Base-by-base conservation (phyloP, 2,797 vertebrate genomes). In the Phrynocephalus guinanensis region DNA sequence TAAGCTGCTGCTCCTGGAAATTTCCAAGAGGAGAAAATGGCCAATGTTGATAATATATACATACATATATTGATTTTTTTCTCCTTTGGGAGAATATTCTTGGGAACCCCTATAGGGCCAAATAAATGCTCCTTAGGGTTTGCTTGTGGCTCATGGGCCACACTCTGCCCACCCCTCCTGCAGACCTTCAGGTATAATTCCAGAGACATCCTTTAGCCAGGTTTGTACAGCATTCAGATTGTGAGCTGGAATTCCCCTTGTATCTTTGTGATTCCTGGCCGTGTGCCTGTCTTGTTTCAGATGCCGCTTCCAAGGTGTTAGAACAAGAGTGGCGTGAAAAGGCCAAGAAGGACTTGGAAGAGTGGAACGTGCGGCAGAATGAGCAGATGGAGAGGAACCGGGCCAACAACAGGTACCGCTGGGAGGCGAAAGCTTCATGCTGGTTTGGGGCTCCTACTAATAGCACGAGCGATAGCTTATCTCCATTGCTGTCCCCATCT, bases 311-410 rank as follows among this genome's bases (percentile, higher is more conserved):
- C 0, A 99, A 98, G 95, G 97, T 97, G 63, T 98, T 98, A 1
- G 99, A 99, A 93, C 97, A 96, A 30, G 98, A 99, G 79, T 99
- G 98, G 99, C 97, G 97, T 92, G 98, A 99, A 91, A 99, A 98
- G 93, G 99, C 99, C 89, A 99, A 97, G 93, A 99, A 98, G 93
- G 99, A 99, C 94, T 97, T 99, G 88, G 99, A 99, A 91, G 99
- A 99, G 91, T 99, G 99, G 99, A 98, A 99, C 71, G 95, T 98
- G 82, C 98, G 99, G 92, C 99, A 99, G 96, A 98, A 94, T 1
- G 99, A 99, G 89, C 99, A 99, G 95, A 98, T 99, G 93, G 98
- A 99, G 96, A 99, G 99, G 95, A 99, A 99, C 95, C 98, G 98
- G 95, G 97, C 96, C 94, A 99, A 99, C 95, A 99, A 99, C 95